Conservation (phyloP, 2,113 vertebrate genomes). For the Orientallactaga bullata region DNA sequence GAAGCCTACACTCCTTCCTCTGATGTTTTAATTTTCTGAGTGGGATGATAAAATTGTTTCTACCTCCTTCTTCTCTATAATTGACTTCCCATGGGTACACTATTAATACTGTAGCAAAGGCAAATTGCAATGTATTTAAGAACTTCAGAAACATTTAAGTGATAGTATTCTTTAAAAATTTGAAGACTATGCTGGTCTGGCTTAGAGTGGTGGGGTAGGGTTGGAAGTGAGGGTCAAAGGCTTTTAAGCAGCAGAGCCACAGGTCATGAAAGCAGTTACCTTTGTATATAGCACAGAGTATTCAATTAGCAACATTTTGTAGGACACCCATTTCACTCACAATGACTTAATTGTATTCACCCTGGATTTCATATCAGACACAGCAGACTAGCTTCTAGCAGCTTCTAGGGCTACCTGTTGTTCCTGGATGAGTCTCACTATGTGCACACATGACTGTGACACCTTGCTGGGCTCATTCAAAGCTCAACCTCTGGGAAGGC, state of each 20-base stretch:
- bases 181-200: not conserved
- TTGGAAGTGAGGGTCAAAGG: no score
- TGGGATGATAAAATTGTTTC: not conserved
- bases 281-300: not conserved
- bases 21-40: slow-evolving; percentile 18
- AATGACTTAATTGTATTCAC: not conserved
- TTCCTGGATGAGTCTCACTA: not conserved
- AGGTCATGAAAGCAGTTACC: not conserved
- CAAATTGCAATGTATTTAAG: not conserved
- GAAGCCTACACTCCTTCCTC: not conserved
- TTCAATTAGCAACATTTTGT: not conserved
- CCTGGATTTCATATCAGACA: not conserved
- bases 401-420: not conserved
- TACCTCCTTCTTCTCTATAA: not conserved
- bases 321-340: not conserved
- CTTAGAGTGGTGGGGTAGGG: not conserved
- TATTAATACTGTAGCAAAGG: not conserved
- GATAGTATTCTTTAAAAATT: not conserved
- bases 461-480: not conserved
- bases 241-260: not conserved
- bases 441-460: not conserved
- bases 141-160: slow-evolving; percentile 1
- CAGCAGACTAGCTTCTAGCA: not conserved
- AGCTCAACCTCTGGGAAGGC: not conserved
- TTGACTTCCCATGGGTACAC: not conserved